A percentile compares a stretch with the other conserved stretches of the same genome.
phyloP scores from a whole-genome alignment of 1,140 invertebrate genomes.

The Pseudachorutes palmiensis region DNA sequence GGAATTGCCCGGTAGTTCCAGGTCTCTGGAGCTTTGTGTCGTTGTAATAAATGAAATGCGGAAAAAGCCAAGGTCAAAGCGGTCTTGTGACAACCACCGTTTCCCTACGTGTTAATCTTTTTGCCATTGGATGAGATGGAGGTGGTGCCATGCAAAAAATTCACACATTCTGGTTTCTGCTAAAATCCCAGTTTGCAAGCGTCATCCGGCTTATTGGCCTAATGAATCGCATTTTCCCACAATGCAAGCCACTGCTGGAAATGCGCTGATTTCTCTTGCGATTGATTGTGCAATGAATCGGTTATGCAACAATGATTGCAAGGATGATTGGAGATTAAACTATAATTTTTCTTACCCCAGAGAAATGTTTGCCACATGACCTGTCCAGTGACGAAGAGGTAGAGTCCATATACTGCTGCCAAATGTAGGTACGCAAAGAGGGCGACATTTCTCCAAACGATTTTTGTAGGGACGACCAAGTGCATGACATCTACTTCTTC shows the following conservation, averaged over 20 bases:
- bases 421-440: constrained; percentile 78
- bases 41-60: neutral
- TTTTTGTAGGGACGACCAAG: constrained; percentile 41
- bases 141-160: neutral
- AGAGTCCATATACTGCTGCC: constrained; percentile 73
- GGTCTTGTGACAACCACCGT: neutral
- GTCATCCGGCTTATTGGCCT: neutral
- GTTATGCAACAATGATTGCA: neutral
- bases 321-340: too few relatives aligned
- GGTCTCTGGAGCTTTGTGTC: neutral
- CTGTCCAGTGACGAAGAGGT: constrained; percentile 57
- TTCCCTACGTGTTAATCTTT: neutral
- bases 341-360: constrained; percentile 60
- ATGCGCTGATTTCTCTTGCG: neutral
- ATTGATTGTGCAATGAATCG: neutral
- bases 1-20: neutral
- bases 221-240: neutral
- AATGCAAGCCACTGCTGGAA: neutral
- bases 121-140: neutral
- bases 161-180: neutral
- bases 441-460: constrained; percentile 90
- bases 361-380: constrained; percentile 55
- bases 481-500: constrained; percentile 4
- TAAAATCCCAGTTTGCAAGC: neutral
- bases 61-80: neutral